Base-by-base conservation (phyloP, 2,797 vertebrate genomes). In the Odontamblyopus rebecca region DNA sequence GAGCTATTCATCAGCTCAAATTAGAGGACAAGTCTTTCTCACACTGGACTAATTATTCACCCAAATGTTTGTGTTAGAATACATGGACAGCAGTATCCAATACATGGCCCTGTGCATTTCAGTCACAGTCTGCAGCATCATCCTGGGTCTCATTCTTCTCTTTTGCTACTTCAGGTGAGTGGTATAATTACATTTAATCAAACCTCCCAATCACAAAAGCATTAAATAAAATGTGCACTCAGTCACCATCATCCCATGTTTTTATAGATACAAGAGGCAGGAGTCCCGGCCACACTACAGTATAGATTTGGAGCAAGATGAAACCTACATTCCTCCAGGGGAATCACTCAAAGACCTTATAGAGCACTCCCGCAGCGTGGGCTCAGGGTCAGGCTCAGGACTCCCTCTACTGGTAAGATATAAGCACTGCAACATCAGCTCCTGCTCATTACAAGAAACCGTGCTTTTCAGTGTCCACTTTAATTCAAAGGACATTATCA, bases 341-440 rank as follows among this genome's bases (percentile, higher is more conserved):
- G 97, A 99, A 70, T 93, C 93, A 50, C 88, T 94, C 73, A 96
- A 96, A 86, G 96, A 99, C 87, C 87, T 99, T 30, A 96, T 99
- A 5, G 96, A 98, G 83, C 97, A 97, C 86, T 98, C 97, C 8
- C 96, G 97, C 77, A 99, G 96, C 90, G 98, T 97, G 1, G 97
- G 97, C 77, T 98, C 96, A 12, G 97, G 97, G 53, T 99, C 65
- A 27, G 65, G 65, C 48, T 67, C 97, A 5, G 97, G 97, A 72
- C 97, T 99, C 96, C 97, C 97, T 94, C 97, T 99, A 74, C 94
- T 99, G 97, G 97, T 99, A 93, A 90, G 90, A 77, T 2, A 19
- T 5, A 0, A 3, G 6, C 53, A 91, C 72, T 83, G 50, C 48
- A 50, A 27, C n/a, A 26, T 30, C 27, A 11, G 1, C 54, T 15